Percentiles rank a stretch among this genome's conserved stretches.
Evolutionary conservation across 2,113 vertebrate species (phyloP).

Genomic region (Nibea coibor): DNA sequence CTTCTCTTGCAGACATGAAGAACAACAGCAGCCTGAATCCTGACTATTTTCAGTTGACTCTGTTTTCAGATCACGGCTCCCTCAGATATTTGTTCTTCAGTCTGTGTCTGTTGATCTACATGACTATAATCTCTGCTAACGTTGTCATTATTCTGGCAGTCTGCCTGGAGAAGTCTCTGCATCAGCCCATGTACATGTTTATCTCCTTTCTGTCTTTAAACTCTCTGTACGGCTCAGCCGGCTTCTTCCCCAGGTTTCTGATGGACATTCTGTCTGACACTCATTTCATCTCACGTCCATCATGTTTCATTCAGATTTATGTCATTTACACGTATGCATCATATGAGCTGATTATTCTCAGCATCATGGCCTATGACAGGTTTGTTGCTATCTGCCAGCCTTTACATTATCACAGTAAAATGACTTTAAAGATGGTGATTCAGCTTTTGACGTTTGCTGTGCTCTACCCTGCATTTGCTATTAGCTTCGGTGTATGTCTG

Average conservation of each 20-base stretch:
- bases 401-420: conserved; percentile 42
- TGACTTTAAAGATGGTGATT: not conserved
- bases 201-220: conserved; percentile 49
- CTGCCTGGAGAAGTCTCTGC: conserved; percentile 37
- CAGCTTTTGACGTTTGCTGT: not conserved
- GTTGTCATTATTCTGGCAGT: conserved; percentile 26
- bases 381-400: conserved; percentile 50
- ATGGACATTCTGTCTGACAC: conserved; percentile 38
- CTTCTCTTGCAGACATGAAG: conserved; percentile 11
- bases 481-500: not conserved
- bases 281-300: conserved; percentile 21
- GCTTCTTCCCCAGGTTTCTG: conserved; percentile 54
- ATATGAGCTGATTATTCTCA: conserved; percentile 6
- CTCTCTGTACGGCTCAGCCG: conserved; percentile 48
- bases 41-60: conserved; percentile 13
- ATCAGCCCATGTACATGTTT: conserved; percentile 54
- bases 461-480: not conserved
- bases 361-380: conserved; percentile 53
- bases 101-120: no score
- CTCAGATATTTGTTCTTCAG: not conserved
- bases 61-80: not conserved
- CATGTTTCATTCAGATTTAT: conserved; percentile 30
- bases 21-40: conserved; percentile 16
- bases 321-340: conserved; percentile 28
- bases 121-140: no score